Conservation (phyloP, 2,888 invertebrate genomes). For the Pantelozetes paolii region DNA sequence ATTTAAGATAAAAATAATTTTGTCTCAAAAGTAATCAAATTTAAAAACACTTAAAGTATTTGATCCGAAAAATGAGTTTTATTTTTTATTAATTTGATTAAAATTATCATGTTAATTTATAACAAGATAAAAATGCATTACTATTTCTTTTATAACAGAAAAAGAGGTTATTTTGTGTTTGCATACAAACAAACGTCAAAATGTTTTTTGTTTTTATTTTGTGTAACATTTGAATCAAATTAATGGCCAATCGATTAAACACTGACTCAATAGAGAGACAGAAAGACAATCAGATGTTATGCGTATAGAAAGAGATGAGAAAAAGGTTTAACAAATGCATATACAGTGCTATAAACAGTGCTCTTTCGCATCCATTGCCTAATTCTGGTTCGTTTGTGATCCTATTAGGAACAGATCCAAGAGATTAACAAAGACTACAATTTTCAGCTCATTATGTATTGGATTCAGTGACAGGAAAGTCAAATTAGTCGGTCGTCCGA, state of each 20-base stretch:
- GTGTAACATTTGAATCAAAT: constrained; percentile 9
- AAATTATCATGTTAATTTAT: too few species aligned
- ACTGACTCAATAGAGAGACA: neutral
- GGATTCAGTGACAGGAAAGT: constrained; percentile 8
- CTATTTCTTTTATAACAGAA: too few species aligned
- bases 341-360: too few species aligned
- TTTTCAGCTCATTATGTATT: neutral
- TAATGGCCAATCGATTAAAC: constrained; percentile 1
- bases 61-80: too few species aligned
- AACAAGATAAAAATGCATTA: too few species aligned
- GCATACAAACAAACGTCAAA: too few species aligned
- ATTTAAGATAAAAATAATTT: too few species aligned
- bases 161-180: too few species aligned
- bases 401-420: constrained; percentile 7
- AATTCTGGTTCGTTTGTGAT: neutral
- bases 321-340: neutral
- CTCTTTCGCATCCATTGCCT: neutral
- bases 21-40: too few species aligned
- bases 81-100: too few species aligned
- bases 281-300: neutral
- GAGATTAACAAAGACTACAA: constrained; percentile 15
- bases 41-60: too few species aligned
- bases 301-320: neutral
- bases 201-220: neutral
- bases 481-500: neutral